A percentile compares a stretch with the other conserved stretches of the same genome.
Conservation (phyloP, 2,113 vertebrate genomes). For the Chloropsis hardwickii region DNA sequence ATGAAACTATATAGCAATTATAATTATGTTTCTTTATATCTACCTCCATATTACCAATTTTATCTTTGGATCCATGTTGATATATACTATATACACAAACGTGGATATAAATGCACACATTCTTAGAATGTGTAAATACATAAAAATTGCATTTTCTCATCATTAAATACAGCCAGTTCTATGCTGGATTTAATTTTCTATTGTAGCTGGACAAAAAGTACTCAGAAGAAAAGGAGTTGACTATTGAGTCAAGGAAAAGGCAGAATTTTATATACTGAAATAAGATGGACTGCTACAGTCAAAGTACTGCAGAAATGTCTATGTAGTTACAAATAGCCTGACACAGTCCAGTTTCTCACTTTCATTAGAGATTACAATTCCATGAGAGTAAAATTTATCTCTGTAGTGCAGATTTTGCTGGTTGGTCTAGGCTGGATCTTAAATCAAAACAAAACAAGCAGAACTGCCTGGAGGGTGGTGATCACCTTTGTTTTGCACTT, state of each 20-base stretch:
- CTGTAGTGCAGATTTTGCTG: neutral
- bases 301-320: neutral
- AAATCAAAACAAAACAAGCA: neutral
- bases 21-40: neutral
- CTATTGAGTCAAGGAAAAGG: neutral
- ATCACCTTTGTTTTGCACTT: neutral
- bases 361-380: neutral
- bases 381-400: neutral
- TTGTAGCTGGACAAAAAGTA: neutral
- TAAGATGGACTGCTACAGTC: neutral
- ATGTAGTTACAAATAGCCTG: neutral
- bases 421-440: neutral
- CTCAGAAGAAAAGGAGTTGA: neutral
- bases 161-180: neutral
- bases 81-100: neutral
- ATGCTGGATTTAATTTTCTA: neutral
- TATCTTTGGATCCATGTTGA: neutral
- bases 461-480: neutral
- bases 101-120: neutral
- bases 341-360: neutral
- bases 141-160: neutral
- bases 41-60: neutral
- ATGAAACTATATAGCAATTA: neutral
- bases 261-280: neutral
- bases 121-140: neutral